phyloP scores from a whole-genome alignment of 2,113 vertebrate genomes.

The Trogon surrucura region DNA sequence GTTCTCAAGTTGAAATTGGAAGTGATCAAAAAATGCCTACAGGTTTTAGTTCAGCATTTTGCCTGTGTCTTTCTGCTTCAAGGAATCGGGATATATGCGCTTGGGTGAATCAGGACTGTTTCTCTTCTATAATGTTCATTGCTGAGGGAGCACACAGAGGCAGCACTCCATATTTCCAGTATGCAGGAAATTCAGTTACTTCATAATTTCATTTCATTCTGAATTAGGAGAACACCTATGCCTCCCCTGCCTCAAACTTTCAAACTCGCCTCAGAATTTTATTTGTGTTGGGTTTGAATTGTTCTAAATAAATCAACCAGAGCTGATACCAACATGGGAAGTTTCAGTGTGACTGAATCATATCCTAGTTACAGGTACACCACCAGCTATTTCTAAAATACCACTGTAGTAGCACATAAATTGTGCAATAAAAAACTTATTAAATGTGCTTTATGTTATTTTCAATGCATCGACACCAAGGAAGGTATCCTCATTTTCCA shows the following conservation, averaged over 20 bases:
- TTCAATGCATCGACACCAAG: not conserved
- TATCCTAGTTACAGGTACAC: not conserved
- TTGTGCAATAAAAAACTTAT: not conserved
- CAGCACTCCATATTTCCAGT: not conserved
- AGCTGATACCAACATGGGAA: not conserved
- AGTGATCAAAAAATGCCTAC: not conserved
- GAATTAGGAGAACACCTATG: not conserved
- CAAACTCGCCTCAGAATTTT: not conserved
- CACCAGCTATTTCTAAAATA: not conserved
- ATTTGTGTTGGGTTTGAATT: not conserved
- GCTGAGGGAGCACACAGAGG: not conserved
- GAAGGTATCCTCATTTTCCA: not conserved
- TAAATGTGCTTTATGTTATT: not conserved
- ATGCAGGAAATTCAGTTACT: slow-evolving; percentile 17
- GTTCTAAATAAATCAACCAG: slow-evolving; percentile 18
- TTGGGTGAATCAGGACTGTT: not conserved
- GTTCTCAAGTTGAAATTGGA: not conserved
- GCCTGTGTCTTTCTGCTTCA: not conserved
- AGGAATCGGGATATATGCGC: not conserved
- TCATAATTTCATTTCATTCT: not conserved
- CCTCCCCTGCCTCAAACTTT: not conserved
- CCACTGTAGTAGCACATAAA: not conserved
- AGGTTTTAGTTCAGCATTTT: not conserved
- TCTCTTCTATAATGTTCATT: not conserved
- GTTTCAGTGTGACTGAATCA: not conserved